Evolutionary conservation across 2,888 invertebrate species (phyloP).

Genomic region (Panopea generosa): DNA sequence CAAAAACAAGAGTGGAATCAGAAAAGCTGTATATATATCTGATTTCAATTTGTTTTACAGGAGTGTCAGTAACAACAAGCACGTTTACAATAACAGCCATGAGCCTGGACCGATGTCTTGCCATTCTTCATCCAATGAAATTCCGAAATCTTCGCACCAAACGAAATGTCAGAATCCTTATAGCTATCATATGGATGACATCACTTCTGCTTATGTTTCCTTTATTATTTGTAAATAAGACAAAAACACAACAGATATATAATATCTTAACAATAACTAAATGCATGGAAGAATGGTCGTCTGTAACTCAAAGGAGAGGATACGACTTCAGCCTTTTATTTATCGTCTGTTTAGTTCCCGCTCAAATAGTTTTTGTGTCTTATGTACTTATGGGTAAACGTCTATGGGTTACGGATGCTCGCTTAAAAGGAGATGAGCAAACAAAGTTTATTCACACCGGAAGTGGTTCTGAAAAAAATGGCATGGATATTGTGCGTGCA

Average conservation of each 20-base stretch:
- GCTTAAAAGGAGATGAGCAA: conserved; percentile 51
- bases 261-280: conserved; percentile 53
- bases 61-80: conserved; percentile 90
- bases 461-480: conserved; percentile 50
- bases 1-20: no score
- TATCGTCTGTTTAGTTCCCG: conserved; percentile 92
- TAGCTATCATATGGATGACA: conserved; percentile 89
- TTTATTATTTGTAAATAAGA: conserved; percentile 86
- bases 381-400: conserved; percentile 86
- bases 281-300: conserved; percentile 89
- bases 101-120: conserved; percentile 90
- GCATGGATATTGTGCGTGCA: conserved; percentile 85
- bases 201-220: conserved; percentile 90
- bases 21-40: no score
- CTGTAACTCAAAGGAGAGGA: conserved; percentile 85
- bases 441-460: conserved; percentile 19
- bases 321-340: conserved; percentile 90
- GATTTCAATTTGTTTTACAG: conserved; percentile 45
- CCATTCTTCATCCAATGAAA: conserved; percentile 91
- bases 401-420: conserved; percentile 79
- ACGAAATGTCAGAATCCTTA: conserved; percentile 88
- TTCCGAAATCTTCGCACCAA: conserved; percentile 90
- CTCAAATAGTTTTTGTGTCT: conserved; percentile 86
- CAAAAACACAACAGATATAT: conserved; percentile 61
- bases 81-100: conserved; percentile 93